Conservation (phyloP, 2,797 vertebrate genomes). For the Silurus lanzhouensis region DNA sequence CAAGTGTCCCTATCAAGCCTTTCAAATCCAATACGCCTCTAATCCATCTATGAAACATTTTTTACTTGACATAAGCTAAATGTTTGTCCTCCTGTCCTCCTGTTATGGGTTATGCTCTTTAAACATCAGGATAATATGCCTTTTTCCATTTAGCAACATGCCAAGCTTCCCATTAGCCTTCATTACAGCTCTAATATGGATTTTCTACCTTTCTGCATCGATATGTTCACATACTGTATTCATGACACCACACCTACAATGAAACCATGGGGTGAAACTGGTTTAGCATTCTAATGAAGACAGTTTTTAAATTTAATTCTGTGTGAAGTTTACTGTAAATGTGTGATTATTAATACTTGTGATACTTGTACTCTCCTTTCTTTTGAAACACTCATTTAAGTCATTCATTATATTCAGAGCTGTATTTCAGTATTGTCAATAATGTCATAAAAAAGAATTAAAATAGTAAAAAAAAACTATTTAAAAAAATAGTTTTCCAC, state of each 20-base stretch:
- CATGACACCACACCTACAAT: neutral
- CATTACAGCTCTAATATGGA: slow-evolving; percentile 13
- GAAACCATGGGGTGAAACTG: neutral
- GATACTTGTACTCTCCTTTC: neutral
- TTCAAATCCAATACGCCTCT: neutral
- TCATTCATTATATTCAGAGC: neutral
- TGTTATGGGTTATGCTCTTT: neutral
- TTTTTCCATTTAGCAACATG: neutral
- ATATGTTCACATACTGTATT: neutral
- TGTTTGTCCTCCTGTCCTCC: neutral
- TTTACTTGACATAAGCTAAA: neutral
- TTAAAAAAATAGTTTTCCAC: neutral
- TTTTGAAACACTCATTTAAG: neutral
- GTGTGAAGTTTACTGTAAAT: no score
- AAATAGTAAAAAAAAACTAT: no score
- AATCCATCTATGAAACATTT: neutral
- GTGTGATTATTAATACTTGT: neutral
- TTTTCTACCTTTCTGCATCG: neutral
- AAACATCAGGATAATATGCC: slow-evolving; percentile 9
- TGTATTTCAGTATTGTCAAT: neutral
- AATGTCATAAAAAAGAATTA: no score
- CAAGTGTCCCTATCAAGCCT: no score
- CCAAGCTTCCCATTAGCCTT: neutral
- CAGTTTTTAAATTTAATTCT: neutral
- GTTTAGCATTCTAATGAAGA: neutral